These are phyloP conservation scores for Orthosia gracilis DNA, from an alignment of 2,888 invertebrate genomes.

Conservation along the genomic window DNA sequence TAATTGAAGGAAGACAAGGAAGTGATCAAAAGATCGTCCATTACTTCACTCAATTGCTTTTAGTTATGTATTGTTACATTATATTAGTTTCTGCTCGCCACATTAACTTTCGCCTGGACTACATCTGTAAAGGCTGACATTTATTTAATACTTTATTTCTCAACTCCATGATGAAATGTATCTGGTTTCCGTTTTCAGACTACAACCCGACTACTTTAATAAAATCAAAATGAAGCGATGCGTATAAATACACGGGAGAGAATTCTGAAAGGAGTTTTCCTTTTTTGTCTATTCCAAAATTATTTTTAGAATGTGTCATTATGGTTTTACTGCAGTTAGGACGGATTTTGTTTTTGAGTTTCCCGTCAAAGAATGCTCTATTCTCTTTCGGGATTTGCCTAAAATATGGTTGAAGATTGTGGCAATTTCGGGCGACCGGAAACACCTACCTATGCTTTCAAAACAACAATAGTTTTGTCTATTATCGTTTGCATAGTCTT, in stretches of 20 bases:
- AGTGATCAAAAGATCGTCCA: constrained; percentile 15
- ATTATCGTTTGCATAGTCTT: background rate
- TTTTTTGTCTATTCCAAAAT: constrained; percentile 35
- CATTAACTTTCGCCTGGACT: constrained; percentile 46
- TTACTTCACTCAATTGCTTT: constrained; percentile 25
- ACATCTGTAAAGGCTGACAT: constrained; percentile 22
- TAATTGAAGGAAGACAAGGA: constrained; percentile 8
- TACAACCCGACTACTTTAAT: constrained; percentile 42
- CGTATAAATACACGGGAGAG: constrained; percentile 48
- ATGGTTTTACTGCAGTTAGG: constrained; percentile 4
- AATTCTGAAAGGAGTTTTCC: constrained; percentile 38
- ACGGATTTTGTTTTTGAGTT: constrained; percentile 2
- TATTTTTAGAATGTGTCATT: constrained; percentile 43
- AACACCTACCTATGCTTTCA: background rate
- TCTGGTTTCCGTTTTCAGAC: constrained; percentile 42
- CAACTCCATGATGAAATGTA: constrained; percentile 27
- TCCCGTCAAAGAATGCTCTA: background rate
- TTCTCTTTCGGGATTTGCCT: background rate
- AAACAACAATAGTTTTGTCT: background rate
- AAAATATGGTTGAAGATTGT: background rate
- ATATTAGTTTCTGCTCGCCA: constrained; percentile 24
- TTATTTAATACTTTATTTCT: constrained; percentile 38
- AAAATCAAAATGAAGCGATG: constrained; percentile 48
- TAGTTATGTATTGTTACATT: constrained; percentile 39
- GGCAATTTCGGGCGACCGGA: background rate